Evolutionary conservation across 2,797 vertebrate genomes (phyloP).

Genomic region (Thunnus albacares): DNA sequence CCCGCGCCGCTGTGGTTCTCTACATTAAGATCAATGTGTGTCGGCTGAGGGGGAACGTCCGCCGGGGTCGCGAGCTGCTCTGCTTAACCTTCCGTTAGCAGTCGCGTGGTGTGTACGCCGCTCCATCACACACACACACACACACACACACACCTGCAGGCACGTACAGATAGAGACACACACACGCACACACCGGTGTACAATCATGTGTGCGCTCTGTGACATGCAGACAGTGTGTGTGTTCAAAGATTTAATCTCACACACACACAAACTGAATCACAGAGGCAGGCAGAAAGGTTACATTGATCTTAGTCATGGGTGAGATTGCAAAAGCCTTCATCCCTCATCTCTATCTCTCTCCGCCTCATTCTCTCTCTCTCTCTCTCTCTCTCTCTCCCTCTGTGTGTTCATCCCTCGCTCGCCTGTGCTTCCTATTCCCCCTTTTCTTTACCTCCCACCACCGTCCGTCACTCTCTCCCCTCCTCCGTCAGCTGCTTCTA

Average conservation of each 20-base stretch:
- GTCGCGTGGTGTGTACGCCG: neutral
- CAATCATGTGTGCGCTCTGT: slow-evolving; percentile 14
- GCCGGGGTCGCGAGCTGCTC: slow-evolving; percentile 20
- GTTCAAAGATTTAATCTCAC: slow-evolving; percentile 51
- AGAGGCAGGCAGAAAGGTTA: slow-evolving; percentile 63
- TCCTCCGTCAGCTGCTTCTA: slow-evolving; percentile 32
- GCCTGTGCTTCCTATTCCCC: neutral
- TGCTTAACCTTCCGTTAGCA: slow-evolving; percentile 60
- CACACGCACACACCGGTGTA: neutral
- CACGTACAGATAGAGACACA: neutral
- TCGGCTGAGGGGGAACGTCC: slow-evolving; percentile 42
- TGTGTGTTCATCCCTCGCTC: neutral
- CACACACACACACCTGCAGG: slow-evolving; percentile 14
- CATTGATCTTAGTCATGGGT: slow-evolving; percentile 78
- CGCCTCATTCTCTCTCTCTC: slow-evolving; percentile 1
- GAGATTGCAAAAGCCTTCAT: slow-evolving; percentile 75
- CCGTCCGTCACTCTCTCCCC: neutral
- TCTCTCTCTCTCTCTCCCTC: neutral
- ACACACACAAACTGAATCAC: slow-evolving; percentile 46
- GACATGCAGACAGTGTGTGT: slow-evolving; percentile 22
- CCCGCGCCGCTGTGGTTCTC: slow-evolving; percentile 28
- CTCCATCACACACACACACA: slow-evolving; percentile 8
- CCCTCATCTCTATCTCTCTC: slow-evolving; percentile 62
- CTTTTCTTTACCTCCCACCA: neutral
- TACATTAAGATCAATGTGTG: slow-evolving; percentile 72